Conservation (phyloP, 2,888 invertebrate genomes). For the Elegia similella region DNA sequence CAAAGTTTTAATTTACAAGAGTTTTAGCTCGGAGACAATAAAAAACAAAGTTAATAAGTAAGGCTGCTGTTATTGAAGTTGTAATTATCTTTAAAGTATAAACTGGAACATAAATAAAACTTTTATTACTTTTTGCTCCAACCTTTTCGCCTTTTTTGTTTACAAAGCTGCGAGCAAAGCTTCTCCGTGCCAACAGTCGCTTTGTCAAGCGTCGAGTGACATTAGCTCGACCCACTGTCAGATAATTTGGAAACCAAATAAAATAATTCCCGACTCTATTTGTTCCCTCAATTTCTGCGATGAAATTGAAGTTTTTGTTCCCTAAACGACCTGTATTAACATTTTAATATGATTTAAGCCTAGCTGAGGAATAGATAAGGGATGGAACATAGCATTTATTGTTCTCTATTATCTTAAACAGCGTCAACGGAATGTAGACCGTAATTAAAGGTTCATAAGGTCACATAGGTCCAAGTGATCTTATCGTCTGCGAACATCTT, state of each 20-base stretch:
- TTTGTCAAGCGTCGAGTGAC: constrained; percentile 76
- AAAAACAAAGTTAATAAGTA: constrained; percentile 28
- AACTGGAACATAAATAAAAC: constrained; percentile 58
- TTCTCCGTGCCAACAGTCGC: constrained; percentile 77
- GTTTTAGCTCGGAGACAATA: constrained; percentile 23
- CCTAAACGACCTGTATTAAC: neutral
- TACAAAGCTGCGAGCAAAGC: constrained; percentile 70
- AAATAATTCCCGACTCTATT: constrained; percentile 56
- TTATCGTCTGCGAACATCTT: constrained; percentile 42
- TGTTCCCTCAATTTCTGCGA: constrained; percentile 37
- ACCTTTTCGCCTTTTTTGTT: constrained; percentile 68
- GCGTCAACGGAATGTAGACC: neutral
- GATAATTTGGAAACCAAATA: constrained; percentile 73
- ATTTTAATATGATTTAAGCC: neutral
- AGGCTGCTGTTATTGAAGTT: constrained; percentile 33
- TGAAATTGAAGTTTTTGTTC: constrained; percentile 27
- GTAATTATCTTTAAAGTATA: constrained; percentile 45
- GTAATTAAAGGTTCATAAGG: neutral
- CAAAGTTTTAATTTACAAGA: constrained; percentile 24
- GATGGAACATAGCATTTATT: constrained; percentile 6
- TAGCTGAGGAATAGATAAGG: neutral
- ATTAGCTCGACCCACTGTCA: constrained; percentile 72
- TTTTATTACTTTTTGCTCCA: constrained; percentile 60
- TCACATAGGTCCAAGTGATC: constrained; percentile 23
- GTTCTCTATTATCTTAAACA: neutral